phyloP scores from a whole-genome alignment of 1,140 invertebrate genomes.

The Diorhabda sublineata region DNA sequence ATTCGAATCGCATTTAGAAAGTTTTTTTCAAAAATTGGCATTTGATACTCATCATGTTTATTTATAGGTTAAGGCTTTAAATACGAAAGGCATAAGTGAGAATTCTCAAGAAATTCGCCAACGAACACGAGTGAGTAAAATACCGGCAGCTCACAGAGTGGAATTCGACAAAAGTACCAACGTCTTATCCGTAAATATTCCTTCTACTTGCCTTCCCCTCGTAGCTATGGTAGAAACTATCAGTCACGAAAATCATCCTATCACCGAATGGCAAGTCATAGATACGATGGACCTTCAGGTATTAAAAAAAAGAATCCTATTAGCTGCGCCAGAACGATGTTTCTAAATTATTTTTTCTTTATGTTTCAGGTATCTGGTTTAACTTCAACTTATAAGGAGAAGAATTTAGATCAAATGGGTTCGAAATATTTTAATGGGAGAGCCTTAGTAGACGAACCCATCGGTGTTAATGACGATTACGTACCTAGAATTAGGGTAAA shows the following conservation, averaged over 20 bases:
- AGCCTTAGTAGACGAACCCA: constrained; percentile 51
- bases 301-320: background rate
- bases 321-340: background rate
- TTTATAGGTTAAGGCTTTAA: constrained; percentile 73
- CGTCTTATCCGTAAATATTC: constrained; percentile 70
- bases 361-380: constrained; percentile 56
- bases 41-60: background rate
- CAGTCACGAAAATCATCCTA: constrained; percentile 53
- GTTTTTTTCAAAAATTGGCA: too few species aligned
- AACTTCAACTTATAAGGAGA: constrained; percentile 63
- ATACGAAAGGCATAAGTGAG: constrained; percentile 77
- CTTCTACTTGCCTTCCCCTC: constrained; percentile 67
- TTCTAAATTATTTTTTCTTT: background rate
- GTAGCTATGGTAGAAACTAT: constrained; percentile 67
- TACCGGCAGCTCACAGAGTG: constrained; percentile 74
- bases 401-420: constrained; percentile 54
- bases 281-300: constrained; percentile 61
- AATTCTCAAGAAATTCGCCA: constrained; percentile 76
- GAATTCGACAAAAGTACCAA: constrained; percentile 74
- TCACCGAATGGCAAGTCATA: constrained; percentile 65
- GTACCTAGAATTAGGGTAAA: constrained; percentile 69
- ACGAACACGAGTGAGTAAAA: constrained; percentile 77
- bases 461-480: constrained; percentile 54
- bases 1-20: too few species aligned
- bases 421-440: constrained; percentile 44